Percentiles rank a stretch among this genome's conserved stretches.
Conservation (phyloP, 2,888 invertebrate species). For the Dusona sp. region DNA sequence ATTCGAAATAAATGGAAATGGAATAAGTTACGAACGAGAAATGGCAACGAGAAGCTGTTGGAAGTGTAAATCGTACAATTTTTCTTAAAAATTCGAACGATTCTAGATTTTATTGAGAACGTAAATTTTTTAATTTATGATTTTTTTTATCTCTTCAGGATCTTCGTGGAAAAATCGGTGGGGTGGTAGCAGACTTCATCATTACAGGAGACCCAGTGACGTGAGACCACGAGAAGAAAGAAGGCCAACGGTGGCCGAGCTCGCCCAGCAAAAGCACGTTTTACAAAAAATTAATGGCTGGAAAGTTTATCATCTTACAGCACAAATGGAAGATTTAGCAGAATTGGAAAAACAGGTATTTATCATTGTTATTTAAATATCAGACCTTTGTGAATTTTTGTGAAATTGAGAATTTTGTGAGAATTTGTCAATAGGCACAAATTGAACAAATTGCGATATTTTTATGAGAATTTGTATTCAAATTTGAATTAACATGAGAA, state of each 20-base stretch:
- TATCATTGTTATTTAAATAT: not conserved
- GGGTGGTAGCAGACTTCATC: constrained; percentile 78
- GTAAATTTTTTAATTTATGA: not conserved
- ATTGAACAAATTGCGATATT: no score
- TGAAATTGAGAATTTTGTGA: no score
- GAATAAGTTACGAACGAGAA: not conserved
- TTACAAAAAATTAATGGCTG: constrained; percentile 96
- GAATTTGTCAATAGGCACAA: no score
- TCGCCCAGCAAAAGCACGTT: constrained; percentile 95
- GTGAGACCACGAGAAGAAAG: constrained; percentile 95
- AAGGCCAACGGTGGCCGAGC: constrained; percentile 93
- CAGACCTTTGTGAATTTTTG: not conserved
- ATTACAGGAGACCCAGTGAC: constrained; percentile 87
- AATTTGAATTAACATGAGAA: not conserved
- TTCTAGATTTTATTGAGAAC: not conserved
- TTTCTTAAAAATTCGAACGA: not conserved
- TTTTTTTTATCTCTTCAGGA: constrained; percentile 69
- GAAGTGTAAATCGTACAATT: not conserved
- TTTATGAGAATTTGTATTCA: not conserved
- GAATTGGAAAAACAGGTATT: constrained; percentile 82
- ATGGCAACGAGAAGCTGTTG: no score
- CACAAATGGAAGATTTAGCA: constrained; percentile 96
- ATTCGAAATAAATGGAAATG: no score
- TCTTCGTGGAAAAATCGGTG: constrained; percentile 81
- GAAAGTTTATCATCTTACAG: constrained; percentile 96